A percentile compares a stretch with the other conserved stretches of the same genome.
phyloP scores from a whole-genome alignment of 2,797 vertebrate species.

The Aphelocoma californica region DNA sequence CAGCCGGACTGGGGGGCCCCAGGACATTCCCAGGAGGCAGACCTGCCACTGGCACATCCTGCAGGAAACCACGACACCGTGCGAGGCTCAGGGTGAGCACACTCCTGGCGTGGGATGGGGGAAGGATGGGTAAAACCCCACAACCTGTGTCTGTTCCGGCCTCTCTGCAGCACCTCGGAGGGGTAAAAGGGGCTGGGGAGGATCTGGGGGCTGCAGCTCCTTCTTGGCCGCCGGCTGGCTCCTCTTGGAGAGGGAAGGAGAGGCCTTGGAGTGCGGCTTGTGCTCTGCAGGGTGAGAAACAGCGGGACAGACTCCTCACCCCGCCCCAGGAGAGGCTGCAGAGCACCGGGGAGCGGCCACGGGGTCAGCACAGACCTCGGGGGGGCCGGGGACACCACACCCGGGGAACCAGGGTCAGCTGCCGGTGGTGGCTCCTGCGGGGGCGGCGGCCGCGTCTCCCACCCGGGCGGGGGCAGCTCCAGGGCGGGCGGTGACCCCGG shows the following conservation, averaged over 20 bases:
- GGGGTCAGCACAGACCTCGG: neutral
- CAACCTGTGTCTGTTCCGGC: neutral
- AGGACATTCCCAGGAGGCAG: neutral
- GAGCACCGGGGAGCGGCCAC: rapidly evolving
- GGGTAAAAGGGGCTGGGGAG: neutral
- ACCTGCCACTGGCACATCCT: rapidly evolving
- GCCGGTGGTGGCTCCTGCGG: neutral
- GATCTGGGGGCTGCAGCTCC: rapidly evolving
- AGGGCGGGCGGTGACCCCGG: rapidly evolving
- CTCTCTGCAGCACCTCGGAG: neutral
- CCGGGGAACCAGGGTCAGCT: rapidly evolving
- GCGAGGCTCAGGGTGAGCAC: rapidly evolving
- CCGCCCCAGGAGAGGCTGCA: neutral
- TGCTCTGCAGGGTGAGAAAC: neutral
- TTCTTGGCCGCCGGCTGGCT: rapidly evolving
- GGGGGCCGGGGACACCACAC: rapidly evolving
- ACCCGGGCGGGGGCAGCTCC: rapidly evolving
- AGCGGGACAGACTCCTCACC: rapidly evolving
- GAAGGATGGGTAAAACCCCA: neutral
- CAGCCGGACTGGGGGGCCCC: rapidly evolving
- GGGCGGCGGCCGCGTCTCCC: neutral
- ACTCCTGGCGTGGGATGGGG: rapidly evolving
- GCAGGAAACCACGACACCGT: neutral
- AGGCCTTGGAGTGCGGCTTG: rapidly evolving
- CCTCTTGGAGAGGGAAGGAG: rapidly evolving